Evolutionary conservation across 2,797 vertebrate genomes (phyloP).

Genomic region (Scolopax rusticola): DNA sequence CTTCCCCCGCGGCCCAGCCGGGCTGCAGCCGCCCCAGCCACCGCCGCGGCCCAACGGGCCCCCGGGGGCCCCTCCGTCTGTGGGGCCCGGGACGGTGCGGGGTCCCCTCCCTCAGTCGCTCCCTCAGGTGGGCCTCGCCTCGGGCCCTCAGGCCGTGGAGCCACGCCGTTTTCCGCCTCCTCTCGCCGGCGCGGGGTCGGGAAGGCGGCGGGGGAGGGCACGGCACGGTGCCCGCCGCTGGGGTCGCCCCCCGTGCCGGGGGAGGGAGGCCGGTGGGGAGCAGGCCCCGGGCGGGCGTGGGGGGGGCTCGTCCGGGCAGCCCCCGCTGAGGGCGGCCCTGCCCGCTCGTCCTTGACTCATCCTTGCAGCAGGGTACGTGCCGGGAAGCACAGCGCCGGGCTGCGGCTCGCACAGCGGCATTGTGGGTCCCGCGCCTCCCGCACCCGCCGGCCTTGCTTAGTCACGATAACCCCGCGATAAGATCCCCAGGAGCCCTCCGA

Average conservation of each 20-base stretch:
- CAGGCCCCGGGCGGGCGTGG: too few species aligned
- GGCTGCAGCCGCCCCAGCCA: background rate
- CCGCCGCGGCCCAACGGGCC: background rate
- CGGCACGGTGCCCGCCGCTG: too few species aligned
- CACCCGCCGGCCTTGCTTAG: background rate
- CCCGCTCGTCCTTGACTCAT: slow-evolving; percentile 70
- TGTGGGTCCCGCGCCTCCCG: background rate
- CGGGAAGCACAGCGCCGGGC: slow-evolving; percentile 18
- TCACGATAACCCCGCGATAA: slow-evolving; percentile 3
- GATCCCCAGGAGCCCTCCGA: background rate
- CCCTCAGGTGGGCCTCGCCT: background rate
- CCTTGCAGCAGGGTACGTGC: slow-evolving; percentile 73
- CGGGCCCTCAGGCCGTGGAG: background rate
- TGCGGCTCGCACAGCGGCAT: slow-evolving; percentile 38
- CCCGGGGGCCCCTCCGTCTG: background rate
- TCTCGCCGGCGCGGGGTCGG: background rate
- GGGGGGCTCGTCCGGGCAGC: background rate
- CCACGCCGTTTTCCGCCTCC: background rate
- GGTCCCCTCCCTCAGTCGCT: background rate
- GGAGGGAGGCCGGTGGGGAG: background rate
- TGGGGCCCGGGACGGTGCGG: background rate
- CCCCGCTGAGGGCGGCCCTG: background rate
- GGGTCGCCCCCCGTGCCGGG: background rate
- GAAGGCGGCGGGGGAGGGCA: background rate
- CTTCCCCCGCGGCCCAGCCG: background rate